A percentile compares a stretch with the other conserved stretches of the same genome.
Evolutionary conservation across 2,888 invertebrate genomes (phyloP).

Genomic region (Philereme transversata): DNA sequence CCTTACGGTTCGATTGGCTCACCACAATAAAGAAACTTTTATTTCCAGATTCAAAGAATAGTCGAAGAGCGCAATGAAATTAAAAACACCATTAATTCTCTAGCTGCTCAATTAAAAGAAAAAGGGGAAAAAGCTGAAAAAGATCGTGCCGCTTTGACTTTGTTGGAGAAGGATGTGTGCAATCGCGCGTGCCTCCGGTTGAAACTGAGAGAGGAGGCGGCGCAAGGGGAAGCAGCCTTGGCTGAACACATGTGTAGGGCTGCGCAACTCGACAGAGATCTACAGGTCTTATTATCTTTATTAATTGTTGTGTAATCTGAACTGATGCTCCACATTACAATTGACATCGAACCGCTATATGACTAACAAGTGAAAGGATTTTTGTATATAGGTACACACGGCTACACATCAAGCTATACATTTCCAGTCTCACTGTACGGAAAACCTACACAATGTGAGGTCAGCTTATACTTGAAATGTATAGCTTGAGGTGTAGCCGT

Average conservation of each 20-base stretch:
- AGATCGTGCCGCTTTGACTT: slow-evolving; percentile 44
- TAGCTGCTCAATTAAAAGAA: slow-evolving; percentile 48
- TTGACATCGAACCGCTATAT: too few species aligned
- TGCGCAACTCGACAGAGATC: slow-evolving; percentile 64
- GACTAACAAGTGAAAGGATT: too few species aligned
- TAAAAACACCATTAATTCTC: slow-evolving; percentile 46
- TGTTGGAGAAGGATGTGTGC: slow-evolving; percentile 57
- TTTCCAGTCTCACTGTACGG: too few species aligned
- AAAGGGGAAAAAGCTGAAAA: slow-evolving; percentile 46
- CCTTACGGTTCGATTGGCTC: too few species aligned
- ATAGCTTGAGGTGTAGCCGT: too few species aligned
- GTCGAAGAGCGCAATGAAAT: slow-evolving; percentile 58
- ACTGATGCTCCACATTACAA: too few species aligned
- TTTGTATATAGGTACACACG: too few species aligned
- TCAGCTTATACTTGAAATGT: too few species aligned
- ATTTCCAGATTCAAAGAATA: slow-evolving; percentile 55
- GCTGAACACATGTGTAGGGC: slow-evolving; percentile 58
- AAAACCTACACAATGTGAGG: too few species aligned
- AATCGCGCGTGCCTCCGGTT: slow-evolving; percentile 52
- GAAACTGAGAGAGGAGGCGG: slow-evolving; percentile 52
- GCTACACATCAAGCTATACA: too few species aligned
- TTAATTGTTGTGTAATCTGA: too few species aligned
- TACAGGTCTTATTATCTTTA: slow-evolving; percentile 44
- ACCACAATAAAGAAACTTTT: too few species aligned
- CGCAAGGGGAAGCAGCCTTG: slow-evolving; percentile 50